Evolutionary conservation across 2,113 vertebrate species (phyloP).

Genomic region (Psammodynastes pulverulentus): DNA sequence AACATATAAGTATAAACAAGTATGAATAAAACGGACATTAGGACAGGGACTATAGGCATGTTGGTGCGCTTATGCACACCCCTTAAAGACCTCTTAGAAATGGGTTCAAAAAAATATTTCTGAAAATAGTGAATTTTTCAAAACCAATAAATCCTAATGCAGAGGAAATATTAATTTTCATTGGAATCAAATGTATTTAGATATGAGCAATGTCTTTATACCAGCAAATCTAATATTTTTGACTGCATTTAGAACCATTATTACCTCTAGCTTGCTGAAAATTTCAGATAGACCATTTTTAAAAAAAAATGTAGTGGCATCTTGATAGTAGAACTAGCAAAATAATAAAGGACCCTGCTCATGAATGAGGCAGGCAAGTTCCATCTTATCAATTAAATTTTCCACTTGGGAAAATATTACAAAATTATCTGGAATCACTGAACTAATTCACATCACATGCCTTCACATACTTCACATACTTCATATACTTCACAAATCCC

Average conservation of each 20-base stretch:
- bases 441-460: neutral
- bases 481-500: no score
- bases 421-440: neutral
- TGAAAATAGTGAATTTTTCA: neutral
- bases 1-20: no score
- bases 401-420: neutral
- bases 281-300: neutral
- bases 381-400: neutral
- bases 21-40: no score
- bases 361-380: neutral
- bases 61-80: no score
- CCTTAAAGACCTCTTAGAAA: no score
- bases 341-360: neutral
- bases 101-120: neutral
- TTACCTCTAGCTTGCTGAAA: neutral
- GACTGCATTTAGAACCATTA: neutral
- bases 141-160: neutral
- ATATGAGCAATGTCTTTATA: neutral
- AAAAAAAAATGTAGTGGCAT: neutral
- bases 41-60: no score
- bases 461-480: neutral
- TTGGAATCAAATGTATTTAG: neutral
- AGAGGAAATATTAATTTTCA: neutral
- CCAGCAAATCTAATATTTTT: neutral
- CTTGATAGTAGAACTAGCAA: neutral